A percentile compares a stretch with the other conserved stretches of the same genome.
Conservation (phyloP, 2,113 vertebrate genomes). For the Myodes glareolus region DNA sequence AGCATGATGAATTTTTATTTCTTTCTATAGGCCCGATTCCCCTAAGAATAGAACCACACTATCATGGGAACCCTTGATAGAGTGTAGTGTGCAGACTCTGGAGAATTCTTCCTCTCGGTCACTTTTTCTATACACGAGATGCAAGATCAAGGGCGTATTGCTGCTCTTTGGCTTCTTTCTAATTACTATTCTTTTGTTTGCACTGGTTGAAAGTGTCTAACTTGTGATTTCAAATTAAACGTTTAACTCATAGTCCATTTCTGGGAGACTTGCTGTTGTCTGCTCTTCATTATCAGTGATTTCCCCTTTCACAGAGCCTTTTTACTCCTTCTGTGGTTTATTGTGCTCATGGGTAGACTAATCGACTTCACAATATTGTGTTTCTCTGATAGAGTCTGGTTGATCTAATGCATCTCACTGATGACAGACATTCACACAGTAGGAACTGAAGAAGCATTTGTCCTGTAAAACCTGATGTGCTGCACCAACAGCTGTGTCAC, state of each 20-base stretch:
- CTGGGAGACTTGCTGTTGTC: not conserved
- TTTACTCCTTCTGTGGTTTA: not conserved
- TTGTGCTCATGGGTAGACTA: not conserved
- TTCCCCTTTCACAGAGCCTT: no score
- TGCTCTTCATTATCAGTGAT: no score
- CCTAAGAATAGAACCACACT: not conserved
- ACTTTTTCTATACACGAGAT: not conserved
- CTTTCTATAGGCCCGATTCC: not conserved
- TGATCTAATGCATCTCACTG: not conserved
- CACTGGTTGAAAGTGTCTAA: not conserved
- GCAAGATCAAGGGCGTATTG: not conserved
- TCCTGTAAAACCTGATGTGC: not conserved
- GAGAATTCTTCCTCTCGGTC: not conserved
- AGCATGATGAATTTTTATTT: not conserved
- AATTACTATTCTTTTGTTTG: not conserved
- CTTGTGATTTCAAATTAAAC: not conserved
- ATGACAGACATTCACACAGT: not conserved
- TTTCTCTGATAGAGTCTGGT: not conserved
- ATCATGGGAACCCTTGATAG: not conserved
- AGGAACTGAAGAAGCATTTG: not conserved
- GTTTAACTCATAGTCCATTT: not conserved
- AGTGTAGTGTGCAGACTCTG: not conserved
- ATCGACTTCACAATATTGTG: no score
- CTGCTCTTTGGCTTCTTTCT: not conserved
- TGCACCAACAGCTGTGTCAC: not conserved